Evolutionary conservation across 2,888 invertebrate species (phyloP).

Genomic region (Gisinianus flammeolus): DNA sequence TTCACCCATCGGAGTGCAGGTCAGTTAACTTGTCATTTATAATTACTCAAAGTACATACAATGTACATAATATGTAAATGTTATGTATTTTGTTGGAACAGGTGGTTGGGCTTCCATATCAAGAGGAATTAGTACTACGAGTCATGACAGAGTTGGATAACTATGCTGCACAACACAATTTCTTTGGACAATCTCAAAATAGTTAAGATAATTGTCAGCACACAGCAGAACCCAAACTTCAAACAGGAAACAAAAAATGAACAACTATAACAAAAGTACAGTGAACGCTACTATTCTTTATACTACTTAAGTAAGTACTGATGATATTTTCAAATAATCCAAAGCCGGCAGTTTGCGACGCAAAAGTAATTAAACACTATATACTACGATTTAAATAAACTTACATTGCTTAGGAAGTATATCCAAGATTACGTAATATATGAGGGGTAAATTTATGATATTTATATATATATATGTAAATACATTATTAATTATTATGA

Average conservation of each 20-base stretch:
- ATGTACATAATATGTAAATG: not conserved
- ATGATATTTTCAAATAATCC: too few species aligned
- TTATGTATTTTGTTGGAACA: constrained; percentile 37
- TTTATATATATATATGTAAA: too few species aligned
- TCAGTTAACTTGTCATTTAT: constrained; percentile 2
- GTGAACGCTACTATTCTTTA: not conserved
- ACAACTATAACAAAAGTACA: not conserved
- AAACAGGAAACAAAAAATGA: not conserved
- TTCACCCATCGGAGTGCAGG: constrained; percentile 55
- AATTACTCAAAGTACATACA: not conserved
- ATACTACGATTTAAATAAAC: too few species aligned
- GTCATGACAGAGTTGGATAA: constrained; percentile 51
- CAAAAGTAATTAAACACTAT: too few species aligned
- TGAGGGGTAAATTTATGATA: too few species aligned
- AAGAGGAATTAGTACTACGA: constrained; percentile 55
- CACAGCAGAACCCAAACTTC: not conserved
- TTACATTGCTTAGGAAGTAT: too few species aligned
- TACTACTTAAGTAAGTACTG: not conserved
- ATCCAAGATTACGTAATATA: too few species aligned
- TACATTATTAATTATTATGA: too few species aligned
- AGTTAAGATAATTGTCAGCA: not conserved
- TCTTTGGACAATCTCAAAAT: not conserved
- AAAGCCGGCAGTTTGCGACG: too few species aligned
- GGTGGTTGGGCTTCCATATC: constrained; percentile 49
- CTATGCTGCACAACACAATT: not conserved